Conservation (phyloP, 1,140 invertebrate genomes). For the Drosophila ercepeae region DNA sequence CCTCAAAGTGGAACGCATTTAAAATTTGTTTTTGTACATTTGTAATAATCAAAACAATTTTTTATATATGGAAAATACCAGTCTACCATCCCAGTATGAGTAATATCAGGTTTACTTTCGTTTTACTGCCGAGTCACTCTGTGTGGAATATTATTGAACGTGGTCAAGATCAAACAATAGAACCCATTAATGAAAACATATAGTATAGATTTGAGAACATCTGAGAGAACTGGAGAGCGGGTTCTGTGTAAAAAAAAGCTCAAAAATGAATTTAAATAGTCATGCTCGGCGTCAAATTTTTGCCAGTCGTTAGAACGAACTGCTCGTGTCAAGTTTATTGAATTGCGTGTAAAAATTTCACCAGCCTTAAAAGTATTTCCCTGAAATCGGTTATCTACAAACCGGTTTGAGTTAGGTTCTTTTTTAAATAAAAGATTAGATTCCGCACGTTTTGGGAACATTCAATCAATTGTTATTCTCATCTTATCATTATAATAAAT, state of each 20-base stretch:
- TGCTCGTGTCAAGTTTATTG: not conserved
- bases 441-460: not conserved
- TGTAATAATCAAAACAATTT: not conserved
- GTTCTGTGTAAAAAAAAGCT: not conserved
- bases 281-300: not conserved
- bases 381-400: not conserved
- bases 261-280: not conserved
- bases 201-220: not conserved
- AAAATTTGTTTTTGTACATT: not conserved
- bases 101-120: not conserved
- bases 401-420: not conserved
- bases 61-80: not conserved
- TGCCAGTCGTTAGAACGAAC: not conserved
- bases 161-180: not conserved
- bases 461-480: not conserved
- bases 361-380: not conserved
- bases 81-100: not conserved
- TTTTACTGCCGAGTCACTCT: not conserved
- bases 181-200: not conserved
- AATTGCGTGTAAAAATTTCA: not conserved
- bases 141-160: not conserved
- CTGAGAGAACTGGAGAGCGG: not conserved
- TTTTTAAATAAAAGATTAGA: not conserved
- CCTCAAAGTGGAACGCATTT: constrained; percentile 10
- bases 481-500: not conserved